Conservation (phyloP, 2,113 vertebrate species). For the Oryzias melastigma region DNA sequence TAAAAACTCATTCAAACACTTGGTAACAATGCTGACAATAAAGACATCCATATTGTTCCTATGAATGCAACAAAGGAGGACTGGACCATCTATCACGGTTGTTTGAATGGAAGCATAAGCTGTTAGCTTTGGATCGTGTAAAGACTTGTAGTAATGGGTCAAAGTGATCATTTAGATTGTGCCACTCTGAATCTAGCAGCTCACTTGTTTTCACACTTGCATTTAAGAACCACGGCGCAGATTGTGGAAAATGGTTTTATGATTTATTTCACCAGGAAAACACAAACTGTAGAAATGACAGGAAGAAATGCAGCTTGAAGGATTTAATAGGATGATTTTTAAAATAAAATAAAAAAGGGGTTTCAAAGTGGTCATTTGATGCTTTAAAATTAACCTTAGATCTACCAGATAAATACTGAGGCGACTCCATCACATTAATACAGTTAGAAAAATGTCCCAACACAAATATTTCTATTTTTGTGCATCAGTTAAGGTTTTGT, state of each 20-base stretch:
- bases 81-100: constrained; percentile 21
- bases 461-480: too few species aligned
- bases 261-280: constrained; percentile 9
- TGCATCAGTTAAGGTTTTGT: too few species aligned
- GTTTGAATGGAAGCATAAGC: constrained; percentile 23
- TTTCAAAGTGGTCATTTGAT: neutral
- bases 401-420: too few species aligned
- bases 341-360: neutral
- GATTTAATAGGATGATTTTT: neutral
- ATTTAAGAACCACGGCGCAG: constrained; percentile 22
- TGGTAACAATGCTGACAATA: constrained; percentile 22
- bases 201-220: constrained; percentile 27
- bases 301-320: neutral
- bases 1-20: constrained; percentile 40
- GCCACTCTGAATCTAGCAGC: constrained; percentile 35
- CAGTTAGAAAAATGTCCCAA: too few species aligned
- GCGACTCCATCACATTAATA: too few species aligned
- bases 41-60: constrained; percentile 25
- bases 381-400: constrained; percentile 10
- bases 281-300: constrained; percentile 24
- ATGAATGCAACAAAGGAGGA: constrained; percentile 5
- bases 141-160: constrained; percentile 34
- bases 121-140: constrained; percentile 42
- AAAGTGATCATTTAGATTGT: constrained; percentile 42
- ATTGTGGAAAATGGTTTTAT: constrained; percentile 6